Evolutionary conservation across 2,113 vertebrate species (phyloP).

Genomic region (Perognathus longimembris): DNA sequence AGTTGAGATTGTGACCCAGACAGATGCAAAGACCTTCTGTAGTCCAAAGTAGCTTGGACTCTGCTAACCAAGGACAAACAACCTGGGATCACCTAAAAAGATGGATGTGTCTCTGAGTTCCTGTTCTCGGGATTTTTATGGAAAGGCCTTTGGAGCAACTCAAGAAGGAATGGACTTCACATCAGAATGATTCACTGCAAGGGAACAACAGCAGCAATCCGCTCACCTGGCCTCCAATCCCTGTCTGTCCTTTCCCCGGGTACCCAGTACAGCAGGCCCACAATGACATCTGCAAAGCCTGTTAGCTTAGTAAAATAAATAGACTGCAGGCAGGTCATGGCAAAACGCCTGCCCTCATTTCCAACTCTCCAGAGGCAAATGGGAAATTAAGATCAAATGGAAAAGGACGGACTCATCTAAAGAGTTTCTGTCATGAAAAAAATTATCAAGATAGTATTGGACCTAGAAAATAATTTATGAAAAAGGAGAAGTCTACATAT

Average conservation of each 20-base stretch:
- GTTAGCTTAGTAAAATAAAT: slow-evolving; percentile 58
- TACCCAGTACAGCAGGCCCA: slow-evolving; percentile 45
- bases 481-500: slow-evolving; percentile 18
- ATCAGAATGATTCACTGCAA: slow-evolving; percentile 33
- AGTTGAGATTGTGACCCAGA: background rate
- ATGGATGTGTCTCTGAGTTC: background rate
- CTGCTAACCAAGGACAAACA: background rate
- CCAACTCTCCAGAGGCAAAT: slow-evolving; percentile 68
- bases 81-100: background rate
- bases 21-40: background rate
- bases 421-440: slow-evolving; percentile 45
- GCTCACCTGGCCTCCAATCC: slow-evolving; percentile 31
- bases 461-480: slow-evolving; percentile 31
- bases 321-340: slow-evolving; percentile 53
- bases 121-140: background rate
- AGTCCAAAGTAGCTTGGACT: background rate
- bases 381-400: slow-evolving; percentile 68
- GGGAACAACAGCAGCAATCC: slow-evolving; percentile 35
- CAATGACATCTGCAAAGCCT: slow-evolving; percentile 60
- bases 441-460: background rate
- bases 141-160: background rate
- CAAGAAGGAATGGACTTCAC: background rate
- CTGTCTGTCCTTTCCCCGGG: slow-evolving; percentile 10
- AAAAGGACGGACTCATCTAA: slow-evolving; percentile 58
- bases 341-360: slow-evolving; percentile 78